phyloP scores from a whole-genome alignment of 2,888 invertebrate species.

The Candidula unifasciata region DNA sequence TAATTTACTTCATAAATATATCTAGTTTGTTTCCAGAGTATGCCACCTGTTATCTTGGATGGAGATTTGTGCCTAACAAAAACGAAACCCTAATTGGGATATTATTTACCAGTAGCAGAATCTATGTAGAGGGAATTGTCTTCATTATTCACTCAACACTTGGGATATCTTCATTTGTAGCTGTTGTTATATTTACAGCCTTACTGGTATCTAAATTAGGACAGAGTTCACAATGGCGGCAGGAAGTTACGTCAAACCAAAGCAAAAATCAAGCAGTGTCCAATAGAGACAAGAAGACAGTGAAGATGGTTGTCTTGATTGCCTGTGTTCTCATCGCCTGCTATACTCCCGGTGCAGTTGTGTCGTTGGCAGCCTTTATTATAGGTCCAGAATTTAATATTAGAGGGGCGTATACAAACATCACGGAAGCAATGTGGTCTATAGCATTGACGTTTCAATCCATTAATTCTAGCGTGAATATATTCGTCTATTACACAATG shows the following conservation, averaged over 20 bases:
- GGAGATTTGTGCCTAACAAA: background rate
- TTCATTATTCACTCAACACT: too few species aligned
- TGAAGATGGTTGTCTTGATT: constrained; percentile 4
- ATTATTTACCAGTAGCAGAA: too few species aligned
- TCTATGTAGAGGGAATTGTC: too few species aligned
- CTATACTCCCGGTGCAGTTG: background rate
- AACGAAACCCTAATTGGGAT: background rate
- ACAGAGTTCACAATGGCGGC: too few species aligned
- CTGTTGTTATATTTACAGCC: too few species aligned
- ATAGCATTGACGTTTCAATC: background rate
- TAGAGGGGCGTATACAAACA: background rate
- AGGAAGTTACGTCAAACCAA: too few species aligned
- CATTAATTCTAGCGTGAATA: constrained; percentile 6
- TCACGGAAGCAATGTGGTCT: background rate
- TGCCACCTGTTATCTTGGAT: background rate
- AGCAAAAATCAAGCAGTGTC: background rate
- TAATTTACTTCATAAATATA: background rate
- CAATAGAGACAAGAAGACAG: background rate
- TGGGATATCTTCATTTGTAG: too few species aligned
- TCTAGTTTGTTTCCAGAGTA: background rate
- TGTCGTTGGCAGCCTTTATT: background rate
- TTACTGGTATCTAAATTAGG: too few species aligned
- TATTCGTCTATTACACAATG: constrained; percentile 13
- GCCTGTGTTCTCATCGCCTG: background rate
- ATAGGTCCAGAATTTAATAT: background rate